Percentiles rank a stretch among this genome's conserved stretches.
phyloP scores from a whole-genome alignment of 1,140 invertebrate genomes.

The Muscidifurax raptorellus region DNA sequence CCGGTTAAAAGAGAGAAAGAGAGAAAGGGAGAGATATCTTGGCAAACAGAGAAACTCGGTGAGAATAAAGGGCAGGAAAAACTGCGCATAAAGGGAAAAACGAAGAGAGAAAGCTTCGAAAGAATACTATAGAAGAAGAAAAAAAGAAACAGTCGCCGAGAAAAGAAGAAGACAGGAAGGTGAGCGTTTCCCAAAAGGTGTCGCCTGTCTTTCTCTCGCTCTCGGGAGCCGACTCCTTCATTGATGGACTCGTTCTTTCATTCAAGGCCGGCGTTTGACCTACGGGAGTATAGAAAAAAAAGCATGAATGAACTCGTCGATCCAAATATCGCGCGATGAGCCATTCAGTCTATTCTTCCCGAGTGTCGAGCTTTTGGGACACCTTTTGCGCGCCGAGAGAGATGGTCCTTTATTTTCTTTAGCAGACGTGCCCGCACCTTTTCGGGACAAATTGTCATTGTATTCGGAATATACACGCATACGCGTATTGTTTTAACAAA shows the following conservation, averaged over 20 bases:
- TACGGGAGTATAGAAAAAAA: neutral
- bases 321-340: slow-evolving; percentile 52
- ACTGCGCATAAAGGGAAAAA: slow-evolving; percentile 17
- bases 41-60: slow-evolving; percentile 24
- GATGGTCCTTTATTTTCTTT: neutral
- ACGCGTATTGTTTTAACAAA: no score
- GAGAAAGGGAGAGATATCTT: neutral
- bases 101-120: neutral
- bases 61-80: slow-evolving; percentile 16
- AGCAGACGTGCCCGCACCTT: neutral
- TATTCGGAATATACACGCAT: neutral
- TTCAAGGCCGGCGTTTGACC: slow-evolving; percentile 49
- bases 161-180: slow-evolving; percentile 36
- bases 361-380: slow-evolving; percentile 12
- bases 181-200: slow-evolving; percentile 10
- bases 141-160: neutral
- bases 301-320: slow-evolving; percentile 46
- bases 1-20: slow-evolving; percentile 27
- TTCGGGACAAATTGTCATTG: slow-evolving; percentile 31
- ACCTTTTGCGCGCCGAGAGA: neutral
- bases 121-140: slow-evolving; percentile 23
- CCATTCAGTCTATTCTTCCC: slow-evolving; percentile 30
- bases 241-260: slow-evolving; percentile 33
- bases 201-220: neutral
- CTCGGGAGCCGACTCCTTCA: slow-evolving; percentile 4